Base-by-base conservation (phyloP, 2,888 invertebrate species). In the Trachelus stipa region DNA sequence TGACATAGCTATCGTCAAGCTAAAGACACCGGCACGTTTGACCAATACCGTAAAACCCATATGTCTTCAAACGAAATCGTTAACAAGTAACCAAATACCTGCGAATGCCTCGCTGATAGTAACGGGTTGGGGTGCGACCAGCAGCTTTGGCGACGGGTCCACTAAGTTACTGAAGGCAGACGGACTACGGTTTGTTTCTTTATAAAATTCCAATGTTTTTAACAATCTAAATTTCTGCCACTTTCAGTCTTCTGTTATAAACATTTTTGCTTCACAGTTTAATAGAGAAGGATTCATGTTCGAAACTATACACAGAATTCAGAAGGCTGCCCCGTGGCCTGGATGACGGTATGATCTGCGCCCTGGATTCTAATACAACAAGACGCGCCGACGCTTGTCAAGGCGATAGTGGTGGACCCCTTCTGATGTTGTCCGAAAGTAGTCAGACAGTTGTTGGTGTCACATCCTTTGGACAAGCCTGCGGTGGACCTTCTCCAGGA, bases 371-470 rank as follows among this genome's bases (percentile, higher is more conserved):
- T 0, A 86, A 88, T 73, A 6, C 34, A 0, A 86, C 82, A 4
- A 81, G 85, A 73, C 75, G 81, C 30, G 74, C 89, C 12, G 88
- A 91, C 71, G 84, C 88, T 12, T 91, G 91, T 40, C 85, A 83
- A 9, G 91, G 90, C 2, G 90, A 90, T 76, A 90, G 90, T 56
- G 91, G 90, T 11, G 90, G 90, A 1, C 91, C 90, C 0, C 77
- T 91, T 11, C 68, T 90, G 6, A 81, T 89, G 81, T 35, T 85
- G 4, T 78, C 83, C 0, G 78, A 80, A 1, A 69, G 33, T n/a
- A 79, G 79, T 1, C 82, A 84, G 33, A 86, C 82, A 0, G 79
- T 91, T 1, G 73, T 89, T 30, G 91, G 89, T 31, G 79, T 91
- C 11, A 89, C 89, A 4, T 85, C 91, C 1, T 89, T 90, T 12